phyloP scores from a whole-genome alignment of 1,140 invertebrate genomes.

The Brachionus asplanchnoidis region DNA sequence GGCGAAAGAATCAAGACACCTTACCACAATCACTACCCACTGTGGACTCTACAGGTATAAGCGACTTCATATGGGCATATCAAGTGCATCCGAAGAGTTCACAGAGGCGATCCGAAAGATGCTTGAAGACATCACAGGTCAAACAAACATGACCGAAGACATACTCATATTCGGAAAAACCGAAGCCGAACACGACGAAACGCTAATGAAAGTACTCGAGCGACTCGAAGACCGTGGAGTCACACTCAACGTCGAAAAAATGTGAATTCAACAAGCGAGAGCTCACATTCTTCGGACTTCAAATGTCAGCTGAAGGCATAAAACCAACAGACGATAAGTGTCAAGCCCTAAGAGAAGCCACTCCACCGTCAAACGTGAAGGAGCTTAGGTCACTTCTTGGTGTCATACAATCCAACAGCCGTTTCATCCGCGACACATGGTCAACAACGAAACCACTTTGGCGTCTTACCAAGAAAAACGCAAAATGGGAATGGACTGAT shows the following conservation, averaged over 20 bases:
- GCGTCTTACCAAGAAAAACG: slow-evolving; percentile 47
- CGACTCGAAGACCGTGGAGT: slow-evolving; percentile 29
- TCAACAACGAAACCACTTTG: slow-evolving; percentile 42
- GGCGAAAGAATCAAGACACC: slow-evolving; percentile 43
- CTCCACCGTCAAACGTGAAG: slow-evolving; percentile 33
- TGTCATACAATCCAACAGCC: neutral
- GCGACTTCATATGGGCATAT: neutral
- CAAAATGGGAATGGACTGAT: slow-evolving; percentile 44
- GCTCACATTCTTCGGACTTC: no score
- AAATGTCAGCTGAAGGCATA: no score
- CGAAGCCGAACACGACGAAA: no score
- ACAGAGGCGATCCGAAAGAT: no score
- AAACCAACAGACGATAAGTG: slow-evolving; percentile 43
- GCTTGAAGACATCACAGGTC: no score
- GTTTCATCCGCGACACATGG: neutral
- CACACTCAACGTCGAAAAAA: no score
- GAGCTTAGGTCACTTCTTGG: slow-evolving; percentile 40
- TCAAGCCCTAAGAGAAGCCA: slow-evolving; percentile 37
- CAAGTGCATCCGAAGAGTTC: no score
- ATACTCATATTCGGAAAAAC: no score
- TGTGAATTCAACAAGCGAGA: no score
- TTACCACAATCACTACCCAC: slow-evolving; percentile 57
- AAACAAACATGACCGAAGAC: no score
- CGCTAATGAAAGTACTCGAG: neutral
- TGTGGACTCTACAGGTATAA: slow-evolving; percentile 54